Base-by-base conservation (phyloP, 2,113 vertebrate species). In the Sturnira hondurensis region DNA sequence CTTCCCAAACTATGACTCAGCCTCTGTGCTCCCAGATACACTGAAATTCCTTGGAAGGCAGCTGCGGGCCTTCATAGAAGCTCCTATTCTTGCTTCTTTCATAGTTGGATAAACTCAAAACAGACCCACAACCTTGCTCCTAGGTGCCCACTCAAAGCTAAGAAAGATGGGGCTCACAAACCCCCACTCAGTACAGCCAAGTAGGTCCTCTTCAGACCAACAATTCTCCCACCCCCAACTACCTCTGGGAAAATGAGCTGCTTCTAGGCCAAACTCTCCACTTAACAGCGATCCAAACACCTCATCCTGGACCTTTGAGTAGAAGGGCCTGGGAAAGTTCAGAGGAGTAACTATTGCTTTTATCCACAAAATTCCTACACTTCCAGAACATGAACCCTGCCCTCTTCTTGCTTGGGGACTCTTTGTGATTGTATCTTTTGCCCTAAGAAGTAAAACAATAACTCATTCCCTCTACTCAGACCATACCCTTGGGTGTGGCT, bases 1-100 rank as follows among this genome's bases (percentile, higher is more conserved):
- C 77, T 97, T 98, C 98, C 98, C 97, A 98, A 98, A 96, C 98
- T 97, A 97, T 98, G 92, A 98, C 97, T 98, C 97, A 98, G 76
- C 89, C 96, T 95, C 97, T 97, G 96, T 43, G 74, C 68, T 98
- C 97, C 91, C 97, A 98, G 76, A 97, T 98, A 96, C 97, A 98
- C 92, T 41, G 88, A 97, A 97, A 98, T 97, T 98, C 97, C 95
- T 98, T 97, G 97, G 98, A 97, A 98, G 97, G 93, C 97, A 98
- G 94, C 91, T 96, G 84, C 84, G 54, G 77, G 81, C 87, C 95
- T 98, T 92, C 58, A 3, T 87, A 76, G 86, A 89, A 82, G 76
- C 10, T 91, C 47, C 43, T 8, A 71, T 94, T 95, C 92, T 97
- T 97, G 93, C 73, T 96, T 70, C 86, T 95, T 95, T 96, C 86